Evolutionary conservation across 2,888 invertebrate species (phyloP).

Genomic region (Eledone cirrhosa): DNA sequence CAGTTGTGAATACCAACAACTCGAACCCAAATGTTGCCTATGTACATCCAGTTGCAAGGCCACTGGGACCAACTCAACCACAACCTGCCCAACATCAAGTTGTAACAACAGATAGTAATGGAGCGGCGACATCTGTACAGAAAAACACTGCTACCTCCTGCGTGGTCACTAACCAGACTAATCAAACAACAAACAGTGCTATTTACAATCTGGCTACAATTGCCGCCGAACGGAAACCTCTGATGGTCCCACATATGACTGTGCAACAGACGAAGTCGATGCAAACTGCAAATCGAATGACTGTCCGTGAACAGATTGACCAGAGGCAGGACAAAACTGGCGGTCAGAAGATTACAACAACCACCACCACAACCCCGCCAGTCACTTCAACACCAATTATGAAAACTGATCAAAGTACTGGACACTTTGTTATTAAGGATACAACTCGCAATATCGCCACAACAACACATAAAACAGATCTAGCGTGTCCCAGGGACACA

Average conservation of each 20-base stretch:
- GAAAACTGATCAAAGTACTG: background rate
- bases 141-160: background rate
- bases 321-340: slow-evolving; percentile 19
- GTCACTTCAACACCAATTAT: slow-evolving; percentile 16
- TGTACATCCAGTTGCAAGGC: slow-evolving; percentile 22
- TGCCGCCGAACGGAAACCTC: slow-evolving; percentile 59
- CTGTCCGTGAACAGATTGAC: slow-evolving; percentile 29
- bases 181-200: slow-evolving; percentile 42
- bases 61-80: slow-evolving; percentile 18
- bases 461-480: background rate
- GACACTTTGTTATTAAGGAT: slow-evolving; percentile 1
- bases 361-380: background rate
- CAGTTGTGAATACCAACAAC: slow-evolving; percentile 1
- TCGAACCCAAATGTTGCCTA: slow-evolving; percentile 21
- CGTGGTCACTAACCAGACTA: slow-evolving; percentile 17
- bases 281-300: slow-evolving; percentile 8
- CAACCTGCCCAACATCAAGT: slow-evolving; percentile 14
- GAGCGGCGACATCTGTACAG: background rate
- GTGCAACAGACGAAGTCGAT: background rate
- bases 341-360: background rate
- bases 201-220: slow-evolving; percentile 59
- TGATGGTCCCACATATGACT: slow-evolving; percentile 46
- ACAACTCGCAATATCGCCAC: background rate
- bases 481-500: background rate
- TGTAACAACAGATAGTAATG: slow-evolving; percentile 16